Evolutionary conservation across 2,888 invertebrate species (phyloP), one percentile per base, ranked within the genome.

Genomic region (Hypomecis punctinalis): DNA sequence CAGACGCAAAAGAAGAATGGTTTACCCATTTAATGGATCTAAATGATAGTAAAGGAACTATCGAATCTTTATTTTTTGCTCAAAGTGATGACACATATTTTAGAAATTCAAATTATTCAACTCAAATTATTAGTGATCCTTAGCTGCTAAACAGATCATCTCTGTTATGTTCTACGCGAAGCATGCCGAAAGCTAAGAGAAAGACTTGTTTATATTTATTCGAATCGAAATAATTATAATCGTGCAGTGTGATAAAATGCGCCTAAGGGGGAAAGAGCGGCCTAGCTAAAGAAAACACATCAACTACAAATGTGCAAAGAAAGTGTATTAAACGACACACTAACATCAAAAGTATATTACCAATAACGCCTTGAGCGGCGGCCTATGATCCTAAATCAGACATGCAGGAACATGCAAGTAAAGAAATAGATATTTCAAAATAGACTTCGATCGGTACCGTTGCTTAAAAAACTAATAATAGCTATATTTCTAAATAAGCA

Each of bases 321-420:
- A 92, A 92, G 92, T 92, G 91, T 84, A 86, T 86, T 71, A 79
- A 72, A 68, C 63, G 43, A 74, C 85, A 86, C 86, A 90, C 87
- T 85, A 84, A 88, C 86, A 86, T 81, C 80, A 84, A 86, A 85
- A 85, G 83, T 83, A 72, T 76, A 86, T 91, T 93, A 93, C 92
- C 92, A 86, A 92, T 81, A 91, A 81, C 79, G 91, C 91, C 90
- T 86, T 89, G 84, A 89, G 85, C 74, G 90, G 90, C 89, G 88
- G 88, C 86, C 86, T 91, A 91, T 83, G 88, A 85, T 91, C 88
- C 91, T 93, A 91, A 89, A 88, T 86, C 87, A 85, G 84, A 86
- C 90, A 92, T 91, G 91, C 93, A 91, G 90, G 90, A 85, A 90
- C 92, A 92, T 93, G 93, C 93, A 93, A 93, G 79, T 88, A 91